phyloP scores from a whole-genome alignment of 1,140 invertebrate species.

The Aphelinus certus region DNA sequence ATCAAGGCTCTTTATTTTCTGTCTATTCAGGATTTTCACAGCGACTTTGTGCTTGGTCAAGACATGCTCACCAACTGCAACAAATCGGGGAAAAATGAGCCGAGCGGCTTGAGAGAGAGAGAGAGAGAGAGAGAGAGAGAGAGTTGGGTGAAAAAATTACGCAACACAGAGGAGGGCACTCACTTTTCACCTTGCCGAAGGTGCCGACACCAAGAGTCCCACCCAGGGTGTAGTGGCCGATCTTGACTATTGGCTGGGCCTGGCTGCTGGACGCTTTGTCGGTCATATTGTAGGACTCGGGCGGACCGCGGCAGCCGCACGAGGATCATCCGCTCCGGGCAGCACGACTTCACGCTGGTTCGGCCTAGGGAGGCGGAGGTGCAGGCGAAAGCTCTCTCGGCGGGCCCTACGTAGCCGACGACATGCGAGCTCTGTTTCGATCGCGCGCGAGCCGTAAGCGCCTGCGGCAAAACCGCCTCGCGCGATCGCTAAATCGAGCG shows the following conservation, averaged over 20 bases:
- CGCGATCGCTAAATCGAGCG: not conserved
- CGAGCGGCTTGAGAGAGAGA: too few relatives aligned
- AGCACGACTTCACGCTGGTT: too few relatives aligned
- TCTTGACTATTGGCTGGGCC: conserved; percentile 86
- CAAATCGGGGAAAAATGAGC: conserved; percentile 41
- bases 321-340: too few relatives aligned
- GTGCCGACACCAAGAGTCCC: conserved; percentile 91
- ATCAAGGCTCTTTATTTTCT: conserved; percentile 99
- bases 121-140: too few relatives aligned
- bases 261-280: conserved; percentile 68
- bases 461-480: too few relatives aligned
- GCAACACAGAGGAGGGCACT: conserved; percentile 40
- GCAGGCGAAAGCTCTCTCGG: conserved; percentile 24
- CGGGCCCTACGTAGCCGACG: not conserved
- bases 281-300: conserved; percentile 62
- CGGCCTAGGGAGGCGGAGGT: too few relatives aligned
- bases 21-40: conserved; percentile 97
- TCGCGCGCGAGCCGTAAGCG: conserved; percentile 9
- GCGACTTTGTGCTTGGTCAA: conserved; percentile 98
- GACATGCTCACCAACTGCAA: conserved; percentile 92
- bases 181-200: conserved; percentile 95
- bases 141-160: too few relatives aligned
- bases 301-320: conserved; percentile 13
- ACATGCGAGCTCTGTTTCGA: conserved; percentile 11
- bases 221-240: conserved; percentile 91